Evolutionary conservation across 2,113 vertebrate species (phyloP).

Genomic region (Phrynosoma blainvillii): DNA sequence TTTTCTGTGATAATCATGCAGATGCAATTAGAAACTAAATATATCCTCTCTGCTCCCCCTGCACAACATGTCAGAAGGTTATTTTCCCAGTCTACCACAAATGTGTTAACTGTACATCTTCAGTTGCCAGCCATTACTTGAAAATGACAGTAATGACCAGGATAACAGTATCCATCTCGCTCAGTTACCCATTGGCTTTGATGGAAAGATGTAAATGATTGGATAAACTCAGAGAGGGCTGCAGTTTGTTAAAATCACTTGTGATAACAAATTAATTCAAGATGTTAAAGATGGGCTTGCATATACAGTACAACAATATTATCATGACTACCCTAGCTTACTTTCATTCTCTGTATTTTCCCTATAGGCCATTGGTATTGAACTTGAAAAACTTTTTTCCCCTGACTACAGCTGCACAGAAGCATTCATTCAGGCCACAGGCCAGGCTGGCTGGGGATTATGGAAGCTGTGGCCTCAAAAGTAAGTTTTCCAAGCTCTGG

Average conservation of each 20-base stretch:
- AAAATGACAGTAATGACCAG: background rate
- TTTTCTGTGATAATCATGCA: constrained; percentile 9
- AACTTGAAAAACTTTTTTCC: background rate
- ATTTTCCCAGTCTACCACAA: constrained; percentile 29
- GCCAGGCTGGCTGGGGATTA: no score
- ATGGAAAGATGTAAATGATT: constrained; percentile 21
- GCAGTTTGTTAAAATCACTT: background rate
- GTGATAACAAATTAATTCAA: constrained; percentile 4
- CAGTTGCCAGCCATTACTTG: background rate
- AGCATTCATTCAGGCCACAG: no score
- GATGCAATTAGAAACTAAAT: constrained; percentile 7
- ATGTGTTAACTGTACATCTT: background rate
- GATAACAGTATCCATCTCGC: background rate
- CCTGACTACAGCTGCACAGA: no score
- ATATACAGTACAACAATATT: background rate
- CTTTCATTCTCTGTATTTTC: background rate
- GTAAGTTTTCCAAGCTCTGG: no score
- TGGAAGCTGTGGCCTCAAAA: no score
- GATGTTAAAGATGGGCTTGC: background rate
- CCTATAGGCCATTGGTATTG: background rate
- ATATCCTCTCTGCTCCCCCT: background rate
- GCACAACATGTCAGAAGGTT: background rate
- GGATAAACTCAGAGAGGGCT: background rate
- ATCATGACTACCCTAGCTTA: background rate
- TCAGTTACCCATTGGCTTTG: background rate